Conservation (phyloP, 2,888 invertebrate species). For the Lordiphosa andalusiaca region DNA sequence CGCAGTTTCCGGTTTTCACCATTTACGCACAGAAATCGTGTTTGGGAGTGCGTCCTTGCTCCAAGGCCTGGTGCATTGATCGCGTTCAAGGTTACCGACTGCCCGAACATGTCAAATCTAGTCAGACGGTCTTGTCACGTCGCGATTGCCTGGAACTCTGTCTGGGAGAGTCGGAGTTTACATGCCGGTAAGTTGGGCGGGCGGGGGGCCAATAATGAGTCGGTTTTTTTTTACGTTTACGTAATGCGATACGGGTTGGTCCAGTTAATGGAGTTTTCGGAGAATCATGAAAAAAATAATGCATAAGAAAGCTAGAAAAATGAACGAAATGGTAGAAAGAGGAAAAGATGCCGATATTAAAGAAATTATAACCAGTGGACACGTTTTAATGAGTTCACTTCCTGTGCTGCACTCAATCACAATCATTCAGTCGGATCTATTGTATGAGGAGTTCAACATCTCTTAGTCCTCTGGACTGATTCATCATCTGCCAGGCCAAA, state of each 20-base stretch:
- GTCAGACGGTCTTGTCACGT: conserved; percentile 88
- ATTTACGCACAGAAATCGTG: conserved; percentile 98
- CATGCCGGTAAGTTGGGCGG: conserved; percentile 89
- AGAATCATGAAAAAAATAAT: too few relatives aligned
- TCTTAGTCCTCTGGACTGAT: too few relatives aligned
- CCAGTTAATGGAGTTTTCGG: conserved; percentile 19
- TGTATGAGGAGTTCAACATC: too few relatives aligned
- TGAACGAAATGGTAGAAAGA: too few relatives aligned
- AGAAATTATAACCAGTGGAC: too few relatives aligned
- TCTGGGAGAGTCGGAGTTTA: conserved; percentile 93
- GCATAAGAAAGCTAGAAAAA: too few relatives aligned
- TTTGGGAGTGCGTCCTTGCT: conserved; percentile 93
- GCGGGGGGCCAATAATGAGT: not conserved
- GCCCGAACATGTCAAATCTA: conserved; percentile 88
- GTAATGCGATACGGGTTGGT: conserved; percentile 21
- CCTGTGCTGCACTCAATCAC: too few relatives aligned
- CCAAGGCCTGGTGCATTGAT: conserved; percentile 96
- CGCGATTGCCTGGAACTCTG: conserved; percentile 95
- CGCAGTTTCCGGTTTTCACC: conserved; percentile 97
- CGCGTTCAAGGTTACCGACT: conserved; percentile 93
- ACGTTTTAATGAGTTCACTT: too few relatives aligned
- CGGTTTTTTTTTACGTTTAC: not conserved
- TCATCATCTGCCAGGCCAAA: too few relatives aligned
- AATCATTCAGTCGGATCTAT: too few relatives aligned
- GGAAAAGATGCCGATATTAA: too few relatives aligned